A percentile compares a stretch with the other conserved stretches of the same genome.
These are phyloP conservation scores for Morus bassanus DNA, from an alignment of 2,797 vertebrate species.

Conservation along the genomic window DNA sequence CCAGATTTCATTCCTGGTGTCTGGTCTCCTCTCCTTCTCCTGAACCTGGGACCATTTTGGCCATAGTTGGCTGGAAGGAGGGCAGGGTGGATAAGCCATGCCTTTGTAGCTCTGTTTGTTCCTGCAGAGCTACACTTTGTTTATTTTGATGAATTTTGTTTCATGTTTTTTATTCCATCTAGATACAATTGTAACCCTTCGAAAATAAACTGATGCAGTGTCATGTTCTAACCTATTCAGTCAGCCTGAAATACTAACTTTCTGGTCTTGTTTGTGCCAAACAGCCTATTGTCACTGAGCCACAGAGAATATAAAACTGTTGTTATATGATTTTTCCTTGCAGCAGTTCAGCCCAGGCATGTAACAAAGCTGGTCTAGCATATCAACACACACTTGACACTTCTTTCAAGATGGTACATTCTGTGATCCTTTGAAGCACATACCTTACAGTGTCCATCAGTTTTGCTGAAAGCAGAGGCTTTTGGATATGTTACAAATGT, in stretches of 20 bases:
- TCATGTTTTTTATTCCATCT: not conserved
- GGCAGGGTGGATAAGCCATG: rapidly evolving
- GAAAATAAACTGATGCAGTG: not conserved
- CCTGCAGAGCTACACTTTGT: not conserved
- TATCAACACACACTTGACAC: not conserved
- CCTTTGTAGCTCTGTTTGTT: not conserved
- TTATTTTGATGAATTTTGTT: not conserved
- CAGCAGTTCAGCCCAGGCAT: not conserved
- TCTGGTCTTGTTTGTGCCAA: not conserved
- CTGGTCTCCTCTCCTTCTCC: not conserved
- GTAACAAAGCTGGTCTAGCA: not conserved
- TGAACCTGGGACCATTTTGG: not conserved
- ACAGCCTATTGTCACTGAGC: not conserved
- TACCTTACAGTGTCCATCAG: rapidly evolving
- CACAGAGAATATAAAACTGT: not conserved
- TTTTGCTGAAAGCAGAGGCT: not conserved
- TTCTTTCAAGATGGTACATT: not conserved
- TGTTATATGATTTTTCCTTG: not conserved
- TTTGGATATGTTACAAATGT: not conserved
- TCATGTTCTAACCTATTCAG: not conserved
- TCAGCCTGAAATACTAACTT: not conserved
- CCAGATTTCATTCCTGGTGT: not conserved
- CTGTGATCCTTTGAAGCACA: not conserved
- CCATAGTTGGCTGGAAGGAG: not conserved
- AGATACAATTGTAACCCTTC: not conserved